Base-by-base conservation (phyloP, 2,888 invertebrate species). In the Morinoia aosen region DNA sequence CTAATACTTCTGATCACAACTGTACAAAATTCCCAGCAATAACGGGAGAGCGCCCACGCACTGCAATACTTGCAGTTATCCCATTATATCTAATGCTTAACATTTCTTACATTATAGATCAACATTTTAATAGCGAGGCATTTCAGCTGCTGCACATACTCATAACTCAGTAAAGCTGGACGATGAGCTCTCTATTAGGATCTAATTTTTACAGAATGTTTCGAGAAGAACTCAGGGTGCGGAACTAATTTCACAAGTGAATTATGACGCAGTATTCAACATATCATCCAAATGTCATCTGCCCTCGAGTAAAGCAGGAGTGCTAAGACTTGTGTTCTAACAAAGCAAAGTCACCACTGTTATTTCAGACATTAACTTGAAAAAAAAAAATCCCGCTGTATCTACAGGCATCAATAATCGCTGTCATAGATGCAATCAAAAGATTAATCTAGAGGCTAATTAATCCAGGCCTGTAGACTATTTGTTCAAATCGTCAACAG, bases 1-100 rank as follows among this genome's bases (percentile, higher is more conserved):
- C 93, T 93, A 93, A 93, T 93, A 93, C 93, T 93, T 93, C 93
- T 93, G 57, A 93, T 93, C 93, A 93, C 93, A 93, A 93, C 93
- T 93, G 93, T 93, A 93, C 93, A 93, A 57, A 93, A 25, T 57
- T 93, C 58, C 57, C 93, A 57, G 57, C 56, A 56, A 93, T 93
- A 56, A 48, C 93, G 93, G 93, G 93, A 57, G 90, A 90, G 40
- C 39, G 90, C 40, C 19, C 48, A 76, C 33, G 90, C 40, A 48
- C 90, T 90, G 90, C 90, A 90, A 90, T 40, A 90, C 90, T 90
- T 90, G 90, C 90, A 90, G 90, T 90, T 40, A 39, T 40, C 48
- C 90, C 90, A 40, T 90, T 90, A 25, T 14, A 48, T 39, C 48
- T 90, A 90, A 90, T 90, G 90, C 90, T 90, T 90, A 90, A 48